Base-by-base conservation (phyloP, 2,113 vertebrate genomes). In the Hypomesus transpacificus region DNA sequence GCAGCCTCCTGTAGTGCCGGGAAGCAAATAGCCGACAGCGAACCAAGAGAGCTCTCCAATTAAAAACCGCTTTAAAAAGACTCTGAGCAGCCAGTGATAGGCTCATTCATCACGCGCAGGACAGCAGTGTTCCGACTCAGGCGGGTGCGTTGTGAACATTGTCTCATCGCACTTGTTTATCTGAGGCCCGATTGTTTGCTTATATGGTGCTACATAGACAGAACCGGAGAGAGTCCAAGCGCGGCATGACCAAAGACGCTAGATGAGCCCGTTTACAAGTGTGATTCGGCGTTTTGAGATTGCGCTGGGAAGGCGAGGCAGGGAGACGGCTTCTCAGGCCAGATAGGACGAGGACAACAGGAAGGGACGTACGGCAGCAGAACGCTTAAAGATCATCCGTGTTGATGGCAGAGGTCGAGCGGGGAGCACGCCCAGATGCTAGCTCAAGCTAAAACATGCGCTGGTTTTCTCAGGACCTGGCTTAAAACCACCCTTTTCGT, bases 81-180 rank as follows among this genome's bases (percentile, higher is more conserved):
- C 67, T 74, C 67, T 67, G 75, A 82, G 69, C 58, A 11, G 24
- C 70, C 72, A 39, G 28, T 75, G 69, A 83, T 39, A 54, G 69
- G 77, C 76, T 83, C 73, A 84, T 87, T 82, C 60, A 83, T 87
- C 84, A 85, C 21, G 50, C 1, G 21, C 54, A 46, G 70, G 74
- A 80, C 69, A 69, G 62, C 63, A 71, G 63, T 14, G 68, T 80
- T 66, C 60, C 66, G 17, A 73, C 73, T 58, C 53, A 3, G 51
- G 20, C 71, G 16, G 57, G 51, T 67, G 63, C 78, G 54, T 60
- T 53, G 20, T 31, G 58, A 71, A 71, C 73, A 65, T 59, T 17
- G 7, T 62, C 71, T 68, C 51, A 22, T 61, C 64, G 18, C 9
- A 26, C 70, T 67, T 86, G 54, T 78, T 78, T 77, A 76, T 80